A percentile compares a stretch with the other conserved stretches of the same genome.
Conservation (phyloP, 2,888 invertebrate species). For the Callimorpha dominula region DNA sequence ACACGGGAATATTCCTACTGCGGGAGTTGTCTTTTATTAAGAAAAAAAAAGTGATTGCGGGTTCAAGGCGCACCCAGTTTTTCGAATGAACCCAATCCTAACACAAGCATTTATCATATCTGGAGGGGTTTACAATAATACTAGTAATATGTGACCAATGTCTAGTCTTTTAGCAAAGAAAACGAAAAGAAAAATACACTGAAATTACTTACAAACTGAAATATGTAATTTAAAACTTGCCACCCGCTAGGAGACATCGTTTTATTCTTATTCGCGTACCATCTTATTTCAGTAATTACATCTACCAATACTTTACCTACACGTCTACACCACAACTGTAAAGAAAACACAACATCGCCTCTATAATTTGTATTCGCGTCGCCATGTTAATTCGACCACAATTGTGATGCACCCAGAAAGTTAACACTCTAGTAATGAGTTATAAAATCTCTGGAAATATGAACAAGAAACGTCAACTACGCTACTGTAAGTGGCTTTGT, state of each 20-base stretch:
- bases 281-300: conserved; percentile 22
- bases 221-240: conserved; percentile 1
- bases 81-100: too few relatives aligned
- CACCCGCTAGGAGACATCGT: conserved; percentile 12
- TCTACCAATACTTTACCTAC: conserved; percentile 17
- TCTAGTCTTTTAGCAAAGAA: background rate
- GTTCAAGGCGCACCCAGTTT: too few relatives aligned
- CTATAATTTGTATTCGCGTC: conserved; percentile 44
- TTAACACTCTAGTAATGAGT: conserved; percentile 56
- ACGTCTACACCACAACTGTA: conserved; percentile 28
- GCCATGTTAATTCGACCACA: conserved; percentile 48
- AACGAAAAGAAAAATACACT: background rate
- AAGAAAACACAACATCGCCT: conserved; percentile 29
- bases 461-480: conserved; percentile 59
- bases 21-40: too few relatives aligned
- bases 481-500: conserved; percentile 31
- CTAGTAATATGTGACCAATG: background rate
- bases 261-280: conserved; percentile 8
- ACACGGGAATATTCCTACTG: too few relatives aligned
- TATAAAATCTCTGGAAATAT: conserved; percentile 58
- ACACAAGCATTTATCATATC: too few relatives aligned
- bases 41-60: too few relatives aligned
- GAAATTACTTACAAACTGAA: background rate
- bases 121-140: too few relatives aligned
- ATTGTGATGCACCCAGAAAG: conserved; percentile 41